Percentiles rank a stretch among this genome's conserved stretches.
phyloP scores from a whole-genome alignment of 2,113 vertebrate species.

The Xiphias gladius region DNA sequence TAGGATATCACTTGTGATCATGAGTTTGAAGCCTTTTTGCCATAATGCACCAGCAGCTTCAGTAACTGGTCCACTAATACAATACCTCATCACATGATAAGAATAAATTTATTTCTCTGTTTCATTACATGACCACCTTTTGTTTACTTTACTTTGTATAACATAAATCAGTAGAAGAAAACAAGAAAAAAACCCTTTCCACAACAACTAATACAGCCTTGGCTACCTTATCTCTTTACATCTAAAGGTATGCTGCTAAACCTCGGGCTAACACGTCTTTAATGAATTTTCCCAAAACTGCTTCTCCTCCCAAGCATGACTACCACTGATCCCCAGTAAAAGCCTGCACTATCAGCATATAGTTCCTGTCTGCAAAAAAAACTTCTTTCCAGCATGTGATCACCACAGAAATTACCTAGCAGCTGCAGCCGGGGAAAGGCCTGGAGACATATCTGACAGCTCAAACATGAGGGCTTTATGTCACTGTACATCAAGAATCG shows the following conservation, averaged over 20 bases:
- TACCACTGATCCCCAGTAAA: constrained; percentile 19
- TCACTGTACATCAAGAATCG: background rate
- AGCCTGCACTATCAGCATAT: constrained; percentile 13
- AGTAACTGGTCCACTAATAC: no score
- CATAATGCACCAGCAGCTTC: no score
- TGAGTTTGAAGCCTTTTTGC: no score
- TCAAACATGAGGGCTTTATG: background rate
- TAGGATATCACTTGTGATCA: no score
- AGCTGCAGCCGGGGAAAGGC: background rate
- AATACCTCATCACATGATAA: no score
- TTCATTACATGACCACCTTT: no score
- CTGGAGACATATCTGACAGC: no score
- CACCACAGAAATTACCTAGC: no score
- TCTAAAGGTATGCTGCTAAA: background rate
- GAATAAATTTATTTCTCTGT: no score
- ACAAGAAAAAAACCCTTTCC: background rate
- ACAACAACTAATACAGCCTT: background rate
- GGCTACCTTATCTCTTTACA: background rate
- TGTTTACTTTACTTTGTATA: no score
- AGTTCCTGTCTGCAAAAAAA: background rate
- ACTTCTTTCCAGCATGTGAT: constrained; percentile 7
- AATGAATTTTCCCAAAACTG: background rate
- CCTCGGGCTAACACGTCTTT: background rate
- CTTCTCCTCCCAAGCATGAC: constrained; percentile 14
- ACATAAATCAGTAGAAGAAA: background rate